phyloP scores from a whole-genome alignment of 1,140 invertebrate species.

The Phthorimaea operculella region DNA sequence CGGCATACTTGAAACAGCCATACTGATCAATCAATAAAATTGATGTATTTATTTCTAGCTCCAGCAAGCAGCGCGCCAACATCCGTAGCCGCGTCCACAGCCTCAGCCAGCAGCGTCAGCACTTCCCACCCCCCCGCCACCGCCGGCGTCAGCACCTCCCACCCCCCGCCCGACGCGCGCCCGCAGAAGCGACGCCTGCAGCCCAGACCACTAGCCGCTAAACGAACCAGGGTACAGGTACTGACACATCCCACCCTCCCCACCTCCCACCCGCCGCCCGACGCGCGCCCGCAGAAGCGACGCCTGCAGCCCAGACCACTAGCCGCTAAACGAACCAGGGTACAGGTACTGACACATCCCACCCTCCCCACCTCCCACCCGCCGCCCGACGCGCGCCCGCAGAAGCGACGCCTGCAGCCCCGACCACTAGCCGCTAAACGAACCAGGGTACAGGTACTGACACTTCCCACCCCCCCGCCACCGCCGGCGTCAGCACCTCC shows the following conservation, averaged over 20 bases:
- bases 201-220: conserved; percentile 40
- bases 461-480: too few species aligned
- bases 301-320: conserved; percentile 42
- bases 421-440: conserved; percentile 45
- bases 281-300: conserved; percentile 41
- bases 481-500: conserved; percentile 26
- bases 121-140: conserved; percentile 19
- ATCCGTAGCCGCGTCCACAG: conserved; percentile 9
- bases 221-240: conserved; percentile 53
- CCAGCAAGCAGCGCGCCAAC: conserved; percentile 34
- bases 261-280: conserved; percentile 31
- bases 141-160: conserved; percentile 26
- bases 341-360: conserved; percentile 32
- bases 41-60: not conserved
- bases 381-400: conserved; percentile 36
- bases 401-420: conserved; percentile 43
- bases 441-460: too few species aligned
- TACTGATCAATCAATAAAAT: too few species aligned
- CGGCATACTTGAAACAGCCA: too few species aligned
- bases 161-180: conserved; percentile 35
- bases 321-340: conserved; percentile 44
- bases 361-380: conserved; percentile 29
- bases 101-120: conserved; percentile 16
- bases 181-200: conserved; percentile 45
- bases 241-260: conserved; percentile 15